Percentiles rank a stretch among this genome's conserved stretches.
phyloP scores from a whole-genome alignment of 2,888 invertebrate species.

The Spialia ferax region DNA sequence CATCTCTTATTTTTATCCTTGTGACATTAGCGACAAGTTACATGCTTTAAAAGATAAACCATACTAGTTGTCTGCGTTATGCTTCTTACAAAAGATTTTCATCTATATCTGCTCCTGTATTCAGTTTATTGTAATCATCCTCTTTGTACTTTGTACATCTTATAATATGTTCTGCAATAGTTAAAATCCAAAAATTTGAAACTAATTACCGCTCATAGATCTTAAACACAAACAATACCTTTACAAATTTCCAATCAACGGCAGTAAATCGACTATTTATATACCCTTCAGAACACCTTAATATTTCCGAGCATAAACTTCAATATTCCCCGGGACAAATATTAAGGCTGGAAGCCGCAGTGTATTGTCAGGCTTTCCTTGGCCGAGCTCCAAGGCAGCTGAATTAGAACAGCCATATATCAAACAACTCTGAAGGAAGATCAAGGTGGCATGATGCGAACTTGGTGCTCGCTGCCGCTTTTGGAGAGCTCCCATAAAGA shows the following conservation, averaged over 20 bases:
- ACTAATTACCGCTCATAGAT: neutral
- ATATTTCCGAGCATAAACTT: slow-evolving; percentile 52
- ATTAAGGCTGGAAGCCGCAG: slow-evolving; percentile 57
- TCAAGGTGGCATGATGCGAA: slow-evolving; percentile 43
- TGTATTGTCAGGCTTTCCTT: slow-evolving; percentile 51
- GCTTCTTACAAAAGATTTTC: too few species aligned
- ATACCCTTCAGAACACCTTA: slow-evolving; percentile 33
- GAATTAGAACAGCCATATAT: slow-evolving; percentile 56
- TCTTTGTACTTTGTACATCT: too few species aligned
- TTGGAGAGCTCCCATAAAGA: slow-evolving; percentile 31
- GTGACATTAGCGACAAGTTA: too few species aligned
- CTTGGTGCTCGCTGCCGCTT: slow-evolving; percentile 36
- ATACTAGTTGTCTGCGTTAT: too few species aligned
- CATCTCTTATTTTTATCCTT: too few species aligned
- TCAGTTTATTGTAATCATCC: too few species aligned
- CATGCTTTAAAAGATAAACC: too few species aligned
- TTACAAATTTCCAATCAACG: neutral
- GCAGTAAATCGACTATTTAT: neutral
- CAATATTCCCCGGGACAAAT: slow-evolving; percentile 63
- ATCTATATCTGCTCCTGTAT: too few species aligned
- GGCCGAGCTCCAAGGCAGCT: slow-evolving; percentile 49
- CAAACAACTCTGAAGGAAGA: slow-evolving; percentile 48
- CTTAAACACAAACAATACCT: neutral
- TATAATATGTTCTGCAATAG: too few species aligned
- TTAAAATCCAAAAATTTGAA: neutral